These are phyloP conservation scores for Balaeniceps rex DNA, from an alignment of 2,113 vertebrate species.

Conservation along the genomic window DNA sequence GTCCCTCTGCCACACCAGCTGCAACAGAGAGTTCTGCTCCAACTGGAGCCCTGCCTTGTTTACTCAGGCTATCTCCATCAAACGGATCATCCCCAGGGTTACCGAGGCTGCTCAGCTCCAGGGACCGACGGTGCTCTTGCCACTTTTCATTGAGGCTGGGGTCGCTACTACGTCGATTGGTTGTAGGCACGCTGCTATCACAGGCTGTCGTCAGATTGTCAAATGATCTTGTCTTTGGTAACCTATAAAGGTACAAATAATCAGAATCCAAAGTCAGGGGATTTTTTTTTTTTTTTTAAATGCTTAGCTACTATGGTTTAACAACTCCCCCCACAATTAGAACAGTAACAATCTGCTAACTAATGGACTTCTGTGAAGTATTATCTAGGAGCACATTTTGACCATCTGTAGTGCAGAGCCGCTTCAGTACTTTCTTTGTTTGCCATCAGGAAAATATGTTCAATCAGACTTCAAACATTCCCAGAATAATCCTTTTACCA, in stretches of 20 bases:
- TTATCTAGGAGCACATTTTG: neutral
- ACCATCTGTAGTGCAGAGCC: neutral
- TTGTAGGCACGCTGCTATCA: slow-evolving; percentile 79
- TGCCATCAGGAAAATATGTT: slow-evolving; percentile 5
- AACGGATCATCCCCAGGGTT: slow-evolving; percentile 74
- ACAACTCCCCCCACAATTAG: neutral
- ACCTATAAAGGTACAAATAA: slow-evolving; percentile 64
- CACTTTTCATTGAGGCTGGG: slow-evolving; percentile 97
- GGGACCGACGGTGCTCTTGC: slow-evolving; percentile 93
- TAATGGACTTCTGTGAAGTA: neutral
- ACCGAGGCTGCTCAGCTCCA: slow-evolving; percentile 85
- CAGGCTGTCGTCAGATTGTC: slow-evolving; percentile 93
- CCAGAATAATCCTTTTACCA: neutral
- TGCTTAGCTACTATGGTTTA: neutral
- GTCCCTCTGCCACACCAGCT: slow-evolving; percentile 85
- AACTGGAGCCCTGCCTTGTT: neutral
- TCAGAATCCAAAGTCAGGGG: neutral
- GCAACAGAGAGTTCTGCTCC: slow-evolving; percentile 88
- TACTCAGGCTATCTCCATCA: slow-evolving; percentile 67
- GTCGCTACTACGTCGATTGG: slow-evolving; percentile 93
- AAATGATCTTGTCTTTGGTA: slow-evolving; percentile 94
- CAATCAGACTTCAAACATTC: neutral
- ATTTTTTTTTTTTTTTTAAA: neutral
- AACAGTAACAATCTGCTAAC: neutral
- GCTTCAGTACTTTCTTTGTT: neutral